Percentiles rank a stretch among this genome's conserved stretches.
Evolutionary conservation across 2,797 vertebrate species (phyloP).

Genomic region (Sciurus carolinensis): DNA sequence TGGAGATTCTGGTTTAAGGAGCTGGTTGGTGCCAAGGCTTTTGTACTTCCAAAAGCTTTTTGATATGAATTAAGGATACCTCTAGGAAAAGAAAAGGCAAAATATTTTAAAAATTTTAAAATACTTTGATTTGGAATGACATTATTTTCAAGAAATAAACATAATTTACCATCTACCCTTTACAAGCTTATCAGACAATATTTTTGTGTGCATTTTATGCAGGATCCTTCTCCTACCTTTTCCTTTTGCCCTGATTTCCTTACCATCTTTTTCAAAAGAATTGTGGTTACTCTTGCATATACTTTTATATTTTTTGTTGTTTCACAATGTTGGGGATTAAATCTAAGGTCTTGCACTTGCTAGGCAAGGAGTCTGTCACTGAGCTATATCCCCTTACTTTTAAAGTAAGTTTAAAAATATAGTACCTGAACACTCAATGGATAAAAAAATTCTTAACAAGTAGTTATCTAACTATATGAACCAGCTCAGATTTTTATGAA

Average conservation of each 20-base stretch:
- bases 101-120: background rate
- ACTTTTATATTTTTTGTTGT: background rate
- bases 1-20: background rate
- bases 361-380: no score
- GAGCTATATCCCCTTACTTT: background rate
- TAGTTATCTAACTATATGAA: background rate
- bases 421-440: background rate
- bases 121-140: background rate
- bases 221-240: background rate
- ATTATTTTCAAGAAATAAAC: slow-evolving; percentile 47
- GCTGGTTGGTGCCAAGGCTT: background rate
- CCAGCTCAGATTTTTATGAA: background rate
- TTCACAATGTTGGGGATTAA: no score
- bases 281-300: background rate
- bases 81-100: background rate
- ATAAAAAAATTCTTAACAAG: background rate
- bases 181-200: background rate
- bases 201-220: background rate
- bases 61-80: background rate
- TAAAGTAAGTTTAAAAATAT: slow-evolving; percentile 4
- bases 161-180: background rate
- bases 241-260: background rate
- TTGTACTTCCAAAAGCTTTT: background rate
- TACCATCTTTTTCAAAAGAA: background rate
- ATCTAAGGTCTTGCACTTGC: no score